A percentile compares a stretch with the other conserved stretches of the same genome.
These are phyloP conservation scores for Poecilia velifera DNA, from an alignment of 2,797 vertebrate genomes.

Conservation along the genomic window DNA sequence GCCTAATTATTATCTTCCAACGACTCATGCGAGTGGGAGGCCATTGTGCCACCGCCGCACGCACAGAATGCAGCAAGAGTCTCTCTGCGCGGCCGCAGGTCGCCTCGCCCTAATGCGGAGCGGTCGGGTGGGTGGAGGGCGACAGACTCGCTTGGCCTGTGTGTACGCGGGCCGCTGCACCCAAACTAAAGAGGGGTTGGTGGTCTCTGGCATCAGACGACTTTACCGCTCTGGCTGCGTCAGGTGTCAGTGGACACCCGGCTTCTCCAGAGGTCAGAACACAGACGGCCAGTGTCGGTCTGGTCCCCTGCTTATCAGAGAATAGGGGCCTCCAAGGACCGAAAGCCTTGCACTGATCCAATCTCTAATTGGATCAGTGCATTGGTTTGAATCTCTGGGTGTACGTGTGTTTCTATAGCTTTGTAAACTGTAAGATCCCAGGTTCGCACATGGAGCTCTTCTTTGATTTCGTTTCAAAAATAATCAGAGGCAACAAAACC, in stretches of 20 bases:
- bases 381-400: conserved; percentile 38
- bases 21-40: conserved; percentile 53
- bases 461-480: conserved; percentile 49
- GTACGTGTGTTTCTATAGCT: conserved; percentile 51
- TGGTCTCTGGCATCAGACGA: conserved; percentile 76
- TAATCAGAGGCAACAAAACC: conserved; percentile 36
- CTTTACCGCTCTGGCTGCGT: conserved; percentile 62
- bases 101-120: conserved; percentile 63
- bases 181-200: conserved; percentile 76
- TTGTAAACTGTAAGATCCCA: conserved; percentile 36
- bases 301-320: conserved; percentile 67
- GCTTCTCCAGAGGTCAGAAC: conserved; percentile 55
- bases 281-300: conserved; percentile 56
- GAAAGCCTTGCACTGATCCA: too few species aligned
- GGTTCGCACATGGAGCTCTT: conserved; percentile 1
- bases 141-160: conserved; percentile 63
- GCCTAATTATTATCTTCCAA: conserved; percentile 76
- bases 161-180: conserved; percentile 72
- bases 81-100: conserved; percentile 60
- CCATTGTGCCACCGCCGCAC: conserved; percentile 62
- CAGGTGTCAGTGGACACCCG: conserved; percentile 73
- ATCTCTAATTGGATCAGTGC: conserved; percentile 54
- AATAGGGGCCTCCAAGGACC: conserved; percentile 64
- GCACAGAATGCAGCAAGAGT: conserved; percentile 57
- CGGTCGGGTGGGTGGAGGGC: conserved; percentile 58